A percentile compares a stretch with the other conserved stretches of the same genome.
Conservation (phyloP, 2,888 invertebrate genomes). For the Choreutis nemorana region DNA sequence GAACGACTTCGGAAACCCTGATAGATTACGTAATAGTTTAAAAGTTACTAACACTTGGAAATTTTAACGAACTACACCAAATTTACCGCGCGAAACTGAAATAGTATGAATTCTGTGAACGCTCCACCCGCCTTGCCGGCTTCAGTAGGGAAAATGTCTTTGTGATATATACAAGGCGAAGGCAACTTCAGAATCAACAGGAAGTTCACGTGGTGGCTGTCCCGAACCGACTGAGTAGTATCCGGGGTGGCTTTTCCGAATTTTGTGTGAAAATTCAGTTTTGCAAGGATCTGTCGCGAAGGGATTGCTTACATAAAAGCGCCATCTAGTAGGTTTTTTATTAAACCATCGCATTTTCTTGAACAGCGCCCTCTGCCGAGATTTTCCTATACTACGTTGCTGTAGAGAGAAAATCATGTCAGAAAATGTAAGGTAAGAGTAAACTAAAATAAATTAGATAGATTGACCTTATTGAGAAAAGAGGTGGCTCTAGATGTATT, state of each 20-base stretch:
- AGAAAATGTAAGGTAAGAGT: too few relatives aligned
- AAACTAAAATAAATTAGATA: too few relatives aligned
- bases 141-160: background rate
- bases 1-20: conserved; percentile 31
- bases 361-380: conserved; percentile 16
- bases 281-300: conserved; percentile 10
- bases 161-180: background rate
- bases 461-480: too few relatives aligned
- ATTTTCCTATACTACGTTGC: conserved; percentile 11
- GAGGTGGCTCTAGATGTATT: too few relatives aligned
- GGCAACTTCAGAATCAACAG: conserved; percentile 5
- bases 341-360: too few relatives aligned
- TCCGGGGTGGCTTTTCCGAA: conserved; percentile 46
- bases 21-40: conserved; percentile 36
- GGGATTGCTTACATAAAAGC: conserved; percentile 9
- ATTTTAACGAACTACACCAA: background rate
- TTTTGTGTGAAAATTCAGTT: conserved; percentile 25
- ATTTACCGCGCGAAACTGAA: background rate
- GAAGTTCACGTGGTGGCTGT: conserved; percentile 39
- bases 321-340: conserved; percentile 17
- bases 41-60: conserved; percentile 30
- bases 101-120: too few relatives aligned
- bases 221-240: conserved; percentile 44
- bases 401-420: too few relatives aligned
- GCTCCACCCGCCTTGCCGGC: too few relatives aligned